Evolutionary conservation across 2,113 vertebrate genomes (phyloP).

Genomic region (Capreolus pygargus): DNA sequence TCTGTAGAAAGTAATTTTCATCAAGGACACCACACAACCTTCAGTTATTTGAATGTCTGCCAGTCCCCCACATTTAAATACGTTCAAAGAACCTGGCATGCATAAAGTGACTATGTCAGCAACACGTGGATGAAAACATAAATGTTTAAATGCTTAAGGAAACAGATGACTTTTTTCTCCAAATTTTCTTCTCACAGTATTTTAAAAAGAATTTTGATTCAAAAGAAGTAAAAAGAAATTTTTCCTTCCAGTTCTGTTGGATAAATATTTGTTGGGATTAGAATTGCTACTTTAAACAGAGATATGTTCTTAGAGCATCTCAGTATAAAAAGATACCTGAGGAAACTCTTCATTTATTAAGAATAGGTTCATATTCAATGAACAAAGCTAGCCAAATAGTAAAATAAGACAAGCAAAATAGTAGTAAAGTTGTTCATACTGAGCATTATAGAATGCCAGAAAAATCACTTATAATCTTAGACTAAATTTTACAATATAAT

Average conservation of each 20-base stretch:
- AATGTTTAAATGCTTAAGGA: not conserved
- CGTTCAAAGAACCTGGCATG: not conserved
- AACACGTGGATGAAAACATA: not conserved
- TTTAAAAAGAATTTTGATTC: not conserved
- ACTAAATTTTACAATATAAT: not conserved
- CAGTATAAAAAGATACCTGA: not conserved
- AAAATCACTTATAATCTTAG: not conserved
- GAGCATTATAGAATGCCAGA: not conserved
- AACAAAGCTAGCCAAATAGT: not conserved
- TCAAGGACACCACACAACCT: not conserved
- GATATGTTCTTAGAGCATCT: not conserved
- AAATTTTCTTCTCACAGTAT: not conserved
- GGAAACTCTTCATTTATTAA: not conserved
- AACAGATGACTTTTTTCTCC: not conserved
- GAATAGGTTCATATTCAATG: not conserved
- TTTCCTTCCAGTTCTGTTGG: not conserved
- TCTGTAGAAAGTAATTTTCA: slow-evolving; percentile 4
- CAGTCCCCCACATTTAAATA: not conserved
- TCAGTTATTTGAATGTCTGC: slow-evolving; percentile 7
- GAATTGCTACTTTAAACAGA: slow-evolving; percentile 8
- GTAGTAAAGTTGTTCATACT: not conserved
- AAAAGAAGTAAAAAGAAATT: not conserved
- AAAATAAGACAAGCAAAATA: not conserved
- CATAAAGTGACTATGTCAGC: not conserved
- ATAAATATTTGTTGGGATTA: not conserved